Evolutionary conservation across 2,888 invertebrate species (phyloP).

Genomic region (Agriopis aurantiaria): DNA sequence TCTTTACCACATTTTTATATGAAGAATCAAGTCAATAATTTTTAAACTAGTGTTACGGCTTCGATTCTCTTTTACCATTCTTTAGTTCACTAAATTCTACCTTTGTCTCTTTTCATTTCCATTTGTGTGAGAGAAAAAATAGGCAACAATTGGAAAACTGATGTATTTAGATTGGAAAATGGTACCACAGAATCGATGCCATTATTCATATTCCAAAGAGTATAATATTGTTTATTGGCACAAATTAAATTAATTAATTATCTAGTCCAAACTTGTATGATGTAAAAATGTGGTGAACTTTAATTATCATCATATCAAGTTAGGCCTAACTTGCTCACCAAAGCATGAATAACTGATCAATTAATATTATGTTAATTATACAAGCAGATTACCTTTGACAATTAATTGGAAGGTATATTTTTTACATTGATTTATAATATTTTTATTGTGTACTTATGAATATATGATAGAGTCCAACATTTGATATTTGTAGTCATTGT

Average conservation of each 20-base stretch:
- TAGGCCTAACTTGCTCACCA: conserved; percentile 64
- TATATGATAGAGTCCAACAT: conserved; percentile 11
- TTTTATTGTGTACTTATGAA: conserved; percentile 21
- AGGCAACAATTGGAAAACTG: not conserved
- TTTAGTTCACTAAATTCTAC: not conserved
- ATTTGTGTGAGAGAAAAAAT: not conserved
- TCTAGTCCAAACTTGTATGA: conserved; percentile 32
- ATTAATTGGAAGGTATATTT: conserved; percentile 17
- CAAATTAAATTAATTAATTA: conserved; percentile 24
- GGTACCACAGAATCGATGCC: not conserved
- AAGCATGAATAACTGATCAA: conserved; percentile 51
- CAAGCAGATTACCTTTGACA: conserved; percentile 9
- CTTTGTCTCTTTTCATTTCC: not conserved
- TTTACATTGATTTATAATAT: conserved; percentile 19
- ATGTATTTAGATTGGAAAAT: not conserved
- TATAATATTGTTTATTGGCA: conserved; percentile 21
- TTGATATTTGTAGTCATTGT: conserved; percentile 15
- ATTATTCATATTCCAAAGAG: conserved; percentile 36
- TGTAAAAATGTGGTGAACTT: conserved; percentile 17
- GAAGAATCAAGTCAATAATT: not conserved
- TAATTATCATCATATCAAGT: conserved; percentile 52
- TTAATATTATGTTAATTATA: conserved; percentile 41
- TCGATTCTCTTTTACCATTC: conserved; percentile 2
- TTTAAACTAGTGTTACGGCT: not conserved
- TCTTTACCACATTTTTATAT: conserved; percentile 24